Base-by-base conservation (phyloP, 2,113 vertebrate species). In the Dasyornis broadbenti region DNA sequence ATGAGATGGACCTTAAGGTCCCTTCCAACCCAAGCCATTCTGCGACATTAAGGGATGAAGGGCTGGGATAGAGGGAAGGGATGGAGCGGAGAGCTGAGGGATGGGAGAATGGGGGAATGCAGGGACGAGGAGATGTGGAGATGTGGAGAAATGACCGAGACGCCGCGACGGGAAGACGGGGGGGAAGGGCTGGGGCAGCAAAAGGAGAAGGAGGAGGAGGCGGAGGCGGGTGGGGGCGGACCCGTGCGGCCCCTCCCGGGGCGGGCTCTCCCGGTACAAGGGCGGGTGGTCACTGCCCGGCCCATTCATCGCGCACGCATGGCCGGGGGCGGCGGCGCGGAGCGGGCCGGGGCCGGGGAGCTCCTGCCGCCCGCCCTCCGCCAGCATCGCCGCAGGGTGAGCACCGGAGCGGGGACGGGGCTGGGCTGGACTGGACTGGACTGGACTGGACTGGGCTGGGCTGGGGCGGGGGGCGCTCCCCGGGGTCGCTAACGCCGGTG, bases 311-410 rank as follows among this genome's bases (percentile, higher is more conserved):
- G 47, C 2, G 7, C 39, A 12, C 86, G 90, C 89, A 97, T 97
- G 97, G 96, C 96, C 81, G 96, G 96, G 81, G 97, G 97, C 80
- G 86, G 96, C 79, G 96, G 96, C 30, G 81, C 96, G 22, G 96
- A 97, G 87, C 93, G 90, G 70, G 79, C 84, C 57, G 95, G 94
- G 52, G 13, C 96, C 8, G 79, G 96, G 20, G 97, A 97, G 63
- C 94, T 97, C 81, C 94, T 97, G 71, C 95, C 97, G 82, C 44
- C 96, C 13, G 22, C 80, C 66, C 84, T 93, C 89, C 94, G 91
- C 33, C 96, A 90, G 73, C 72, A 44, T 17, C 73, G 68, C 82
- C 31, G 78, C 63, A 75, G n/a, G 75, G 92, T 53, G 96, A 97
- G 90, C 89, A 23, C 82, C 64, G 13, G 80, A 77, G 7, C n/a